Conservation (phyloP, 2,888 invertebrate species). For the Drosophila infuscata region DNA sequence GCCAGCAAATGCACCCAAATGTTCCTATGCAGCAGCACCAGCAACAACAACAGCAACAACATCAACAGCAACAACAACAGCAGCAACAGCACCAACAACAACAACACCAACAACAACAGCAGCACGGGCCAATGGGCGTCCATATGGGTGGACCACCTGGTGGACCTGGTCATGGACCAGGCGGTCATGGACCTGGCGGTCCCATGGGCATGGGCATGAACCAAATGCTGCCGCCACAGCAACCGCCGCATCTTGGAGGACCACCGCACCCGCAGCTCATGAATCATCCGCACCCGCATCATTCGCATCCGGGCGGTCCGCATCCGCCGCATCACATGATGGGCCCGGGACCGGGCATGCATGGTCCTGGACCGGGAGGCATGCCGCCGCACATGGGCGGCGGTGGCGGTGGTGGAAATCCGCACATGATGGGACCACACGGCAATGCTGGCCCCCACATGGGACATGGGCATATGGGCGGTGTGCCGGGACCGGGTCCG, state of each 20-base stretch:
- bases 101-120: conserved; percentile 52
- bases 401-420: conserved; percentile 62
- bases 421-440: conserved; percentile 78
- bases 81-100: conserved; percentile 34
- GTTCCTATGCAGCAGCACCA: conserved; percentile 84
- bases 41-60: conserved; percentile 2
- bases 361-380: conserved; percentile 72
- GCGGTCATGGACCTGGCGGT: conserved; percentile 69
- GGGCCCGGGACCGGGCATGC: conserved; percentile 75
- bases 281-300: conserved; percentile 79
- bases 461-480: conserved; percentile 82
- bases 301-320: conserved; percentile 78
- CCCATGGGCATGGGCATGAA: conserved; percentile 85
- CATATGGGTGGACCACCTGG: conserved; percentile 77
- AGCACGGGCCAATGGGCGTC: conserved; percentile 83
- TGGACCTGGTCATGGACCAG: conserved; percentile 62
- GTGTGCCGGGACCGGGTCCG: conserved; percentile 74
- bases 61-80: not conserved
- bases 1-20: conserved; percentile 84
- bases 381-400: conserved; percentile 76
- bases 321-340: conserved; percentile 81
- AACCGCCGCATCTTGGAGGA: conserved; percentile 78
- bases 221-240: conserved; percentile 83
- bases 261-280: conserved; percentile 82
- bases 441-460: conserved; percentile 77